Conservation (phyloP, 1,140 invertebrate genomes). For the Habropoda laboriosa region DNA sequence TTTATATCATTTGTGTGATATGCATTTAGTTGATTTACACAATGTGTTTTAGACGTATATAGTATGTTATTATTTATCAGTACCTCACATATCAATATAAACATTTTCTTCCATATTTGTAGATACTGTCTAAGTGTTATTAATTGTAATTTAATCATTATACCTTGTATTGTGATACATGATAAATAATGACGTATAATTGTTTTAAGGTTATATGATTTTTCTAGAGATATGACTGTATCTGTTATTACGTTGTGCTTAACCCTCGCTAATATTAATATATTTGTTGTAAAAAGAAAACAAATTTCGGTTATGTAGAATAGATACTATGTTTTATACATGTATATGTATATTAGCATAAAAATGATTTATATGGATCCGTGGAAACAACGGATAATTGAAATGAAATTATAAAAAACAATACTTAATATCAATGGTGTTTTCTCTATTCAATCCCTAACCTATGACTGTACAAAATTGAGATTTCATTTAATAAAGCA, state of each 20-base stretch:
- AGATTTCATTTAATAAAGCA: slow-evolving; percentile 17
- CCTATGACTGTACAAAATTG: slow-evolving; percentile 6
- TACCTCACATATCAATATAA: slow-evolving; percentile 12
- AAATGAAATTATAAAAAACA: slow-evolving; percentile 36
- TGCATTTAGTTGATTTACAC: neutral
- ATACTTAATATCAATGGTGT: slow-evolving; percentile 7
- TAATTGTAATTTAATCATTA: slow-evolving; percentile 28
- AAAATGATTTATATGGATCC: slow-evolving; percentile 22
- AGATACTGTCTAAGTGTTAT: slow-evolving; percentile 23
- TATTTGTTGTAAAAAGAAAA: slow-evolving; percentile 28
- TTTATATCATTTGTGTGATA: neutral
- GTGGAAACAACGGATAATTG: neutral
- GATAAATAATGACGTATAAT: neutral
- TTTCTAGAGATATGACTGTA: neutral
- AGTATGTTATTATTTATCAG: neutral
- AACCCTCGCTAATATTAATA: neutral
- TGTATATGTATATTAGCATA: slow-evolving; percentile 20
- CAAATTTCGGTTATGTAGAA: neutral
- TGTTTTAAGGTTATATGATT: slow-evolving; percentile 1
- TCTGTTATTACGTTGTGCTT: slow-evolving; percentile 11
- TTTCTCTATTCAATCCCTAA: slow-evolving; percentile 1
- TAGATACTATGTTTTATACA: slow-evolving; percentile 33
- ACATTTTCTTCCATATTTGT: neutral
- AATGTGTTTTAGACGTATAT: neutral
- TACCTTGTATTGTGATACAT: neutral